Evolutionary conservation across 2,797 vertebrate species (phyloP).

Genomic region (Tragopan temminckii): DNA sequence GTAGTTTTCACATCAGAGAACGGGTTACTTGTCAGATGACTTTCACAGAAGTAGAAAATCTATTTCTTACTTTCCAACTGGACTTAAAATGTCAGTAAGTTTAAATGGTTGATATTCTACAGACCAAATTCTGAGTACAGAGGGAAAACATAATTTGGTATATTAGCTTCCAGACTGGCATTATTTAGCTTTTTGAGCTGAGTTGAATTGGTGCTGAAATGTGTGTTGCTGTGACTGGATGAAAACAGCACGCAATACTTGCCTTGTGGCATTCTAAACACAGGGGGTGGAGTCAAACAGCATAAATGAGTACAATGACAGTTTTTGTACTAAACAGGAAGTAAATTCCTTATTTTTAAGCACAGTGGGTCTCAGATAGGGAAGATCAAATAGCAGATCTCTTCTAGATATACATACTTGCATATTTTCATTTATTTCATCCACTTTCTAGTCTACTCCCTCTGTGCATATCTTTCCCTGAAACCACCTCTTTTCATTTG

Average conservation of each 20-base stretch:
- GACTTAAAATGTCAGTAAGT: not conserved
- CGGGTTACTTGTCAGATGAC: not conserved
- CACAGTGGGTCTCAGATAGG: not conserved
- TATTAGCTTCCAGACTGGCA: not conserved
- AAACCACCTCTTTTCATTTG: not conserved
- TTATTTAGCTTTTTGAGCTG: not conserved
- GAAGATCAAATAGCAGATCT: conserved; percentile 1
- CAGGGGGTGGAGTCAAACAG: not conserved
- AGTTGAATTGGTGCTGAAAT: conserved; percentile 18
- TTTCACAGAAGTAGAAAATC: conserved; percentile 36
- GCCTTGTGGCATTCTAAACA: conserved; percentile 11
- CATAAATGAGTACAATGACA: not conserved
- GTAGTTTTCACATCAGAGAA: conserved; percentile 26
- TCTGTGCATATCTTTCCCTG: not conserved
- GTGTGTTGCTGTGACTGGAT: not conserved
- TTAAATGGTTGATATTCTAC: conserved; percentile 12
- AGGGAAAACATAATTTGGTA: not conserved
- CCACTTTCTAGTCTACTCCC: not conserved
- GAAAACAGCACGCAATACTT: not conserved
- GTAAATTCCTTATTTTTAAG: not conserved
- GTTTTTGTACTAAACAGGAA: conserved; percentile 25
- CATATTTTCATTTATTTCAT: not conserved
- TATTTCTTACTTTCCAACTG: conserved; percentile 22
- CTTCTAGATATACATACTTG: not conserved
- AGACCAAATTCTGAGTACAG: not conserved